Conservation (phyloP, 1,140 invertebrate species). For the Geopemphigus sp. region DNA sequence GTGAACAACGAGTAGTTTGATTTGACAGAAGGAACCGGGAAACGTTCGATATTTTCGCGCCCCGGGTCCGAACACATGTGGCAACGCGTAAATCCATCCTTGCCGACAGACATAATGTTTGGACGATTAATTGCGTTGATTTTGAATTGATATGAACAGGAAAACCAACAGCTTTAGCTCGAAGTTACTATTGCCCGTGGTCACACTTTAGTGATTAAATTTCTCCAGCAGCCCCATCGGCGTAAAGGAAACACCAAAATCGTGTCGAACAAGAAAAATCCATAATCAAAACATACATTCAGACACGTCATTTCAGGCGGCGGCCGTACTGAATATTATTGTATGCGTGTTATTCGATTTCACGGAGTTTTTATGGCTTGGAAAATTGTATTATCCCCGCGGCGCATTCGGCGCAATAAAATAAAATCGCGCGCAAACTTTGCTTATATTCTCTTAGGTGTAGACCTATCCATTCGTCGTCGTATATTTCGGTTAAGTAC, state of each 20-base stretch:
- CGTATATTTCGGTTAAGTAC: constrained; percentile 1
- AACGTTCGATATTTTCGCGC: no score
- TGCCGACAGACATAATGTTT: no score
- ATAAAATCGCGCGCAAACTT: neutral
- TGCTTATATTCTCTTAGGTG: neutral
- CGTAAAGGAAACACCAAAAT: no score
- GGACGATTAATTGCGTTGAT: no score
- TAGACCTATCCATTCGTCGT: neutral
- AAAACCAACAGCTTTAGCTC: neutral
- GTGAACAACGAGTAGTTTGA: no score
- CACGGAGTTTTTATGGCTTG: constrained; percentile 1
- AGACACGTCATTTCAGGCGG: neutral
- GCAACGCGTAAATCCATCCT: no score
- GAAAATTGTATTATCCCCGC: neutral
- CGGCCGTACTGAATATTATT: neutral
- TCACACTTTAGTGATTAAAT: neutral
- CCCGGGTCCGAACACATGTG: no score
- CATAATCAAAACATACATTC: neutral
- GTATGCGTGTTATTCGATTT: constrained; percentile 22
- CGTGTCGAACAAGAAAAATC: neutral
- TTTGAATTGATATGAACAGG: no score
- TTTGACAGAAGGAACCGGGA: no score
- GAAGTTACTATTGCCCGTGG: neutral
- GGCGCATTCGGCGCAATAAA: neutral
- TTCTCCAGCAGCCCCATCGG: no score